Base-by-base conservation (phyloP, 2,888 invertebrate species). In the Dastarcus helophoroides region DNA sequence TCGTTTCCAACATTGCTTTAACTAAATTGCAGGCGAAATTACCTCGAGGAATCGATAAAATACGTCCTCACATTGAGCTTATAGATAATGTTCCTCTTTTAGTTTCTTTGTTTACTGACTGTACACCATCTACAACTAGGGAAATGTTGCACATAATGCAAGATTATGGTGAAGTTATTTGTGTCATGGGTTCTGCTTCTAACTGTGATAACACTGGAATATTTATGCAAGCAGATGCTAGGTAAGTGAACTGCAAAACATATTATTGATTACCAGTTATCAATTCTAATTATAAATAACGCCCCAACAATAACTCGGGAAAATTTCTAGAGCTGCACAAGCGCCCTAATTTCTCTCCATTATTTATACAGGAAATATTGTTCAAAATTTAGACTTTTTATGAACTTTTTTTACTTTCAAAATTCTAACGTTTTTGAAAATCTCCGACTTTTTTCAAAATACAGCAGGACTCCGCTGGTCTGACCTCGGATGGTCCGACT, bases 1-100 rank as follows among this genome's bases (percentile, higher is more conserved):
- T 24, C 7, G 13, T 3, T 23, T 3, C 13, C 12, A 10, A 26
- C 17, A 15, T 33, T 19, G 10, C 2, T 29, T 26, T 53, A n/a
- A n/a, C n/a, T n/a, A n/a, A n/a, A n/a, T n/a, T 57, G 12, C 52
- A 84, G 82, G 90, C 95, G 0, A 93, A 94, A 58, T 66, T 97
- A 25, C 97, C 97, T 0, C 75, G 91, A 31, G 97, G 97, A 27
- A 94, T 97, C 45, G 89, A 93, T 51, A 91, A 94, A 60, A 94
- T 97, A 46, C 76, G 94, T 1, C 93, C 94, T 0, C 95, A 95
- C 61, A 76, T 97, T 43, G 86, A 90, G 55, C 73, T 82, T 43
- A 90, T 97, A 30, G 97, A 98, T 65, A 97, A 97, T 65, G 97
- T 98, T 29, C 97, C 98, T 3, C 65, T 98, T 15, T 72, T 95